Evolutionary conservation across 2,113 vertebrate genomes (phyloP).

Genomic region (Octodon degus): DNA sequence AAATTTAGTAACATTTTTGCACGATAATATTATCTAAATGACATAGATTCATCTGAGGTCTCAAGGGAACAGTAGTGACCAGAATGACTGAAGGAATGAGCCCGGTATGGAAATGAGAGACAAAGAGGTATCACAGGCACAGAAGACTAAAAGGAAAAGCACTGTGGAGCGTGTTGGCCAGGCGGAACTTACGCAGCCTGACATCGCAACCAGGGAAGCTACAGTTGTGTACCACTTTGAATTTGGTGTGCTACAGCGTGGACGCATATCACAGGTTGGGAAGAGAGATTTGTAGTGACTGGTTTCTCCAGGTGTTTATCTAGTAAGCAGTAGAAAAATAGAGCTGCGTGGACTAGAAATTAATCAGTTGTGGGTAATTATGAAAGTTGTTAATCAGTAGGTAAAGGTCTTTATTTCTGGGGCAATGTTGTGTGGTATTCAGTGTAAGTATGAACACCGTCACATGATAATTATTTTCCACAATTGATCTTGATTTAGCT

Average conservation of each 20-base stretch:
- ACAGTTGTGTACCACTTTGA: background rate
- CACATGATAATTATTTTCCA: background rate
- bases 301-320: background rate
- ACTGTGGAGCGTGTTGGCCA: background rate
- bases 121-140: background rate
- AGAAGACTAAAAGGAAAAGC: background rate
- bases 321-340: background rate
- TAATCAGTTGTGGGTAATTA: background rate
- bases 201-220: background rate
- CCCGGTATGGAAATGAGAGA: background rate
- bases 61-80: background rate
- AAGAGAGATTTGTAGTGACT: background rate
- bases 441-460: background rate
- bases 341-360: background rate
- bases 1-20: background rate
- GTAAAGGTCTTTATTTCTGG: background rate
- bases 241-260: background rate
- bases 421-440: background rate
- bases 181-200: background rate
- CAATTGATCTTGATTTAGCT: background rate
- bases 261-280: background rate
- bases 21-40: background rate
- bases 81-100: background rate
- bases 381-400: background rate
- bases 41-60: background rate